A percentile compares a stretch with the other conserved stretches of the same genome.
These are phyloP conservation scores for Drosophila atripex DNA, from an alignment of 2,888 invertebrate genomes.

Conservation along the genomic window DNA sequence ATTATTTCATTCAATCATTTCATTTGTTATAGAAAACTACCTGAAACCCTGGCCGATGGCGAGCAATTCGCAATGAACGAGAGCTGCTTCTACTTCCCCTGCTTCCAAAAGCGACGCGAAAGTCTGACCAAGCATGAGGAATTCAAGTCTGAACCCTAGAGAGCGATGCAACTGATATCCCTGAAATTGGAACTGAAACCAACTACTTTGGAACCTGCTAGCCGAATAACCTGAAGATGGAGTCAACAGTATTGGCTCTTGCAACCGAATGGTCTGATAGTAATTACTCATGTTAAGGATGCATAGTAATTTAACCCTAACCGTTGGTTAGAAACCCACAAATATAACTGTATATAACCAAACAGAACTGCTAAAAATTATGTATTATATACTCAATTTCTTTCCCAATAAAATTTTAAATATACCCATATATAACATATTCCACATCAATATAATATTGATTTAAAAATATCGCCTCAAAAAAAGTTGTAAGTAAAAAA, in stretches of 20 bases:
- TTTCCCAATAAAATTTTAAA: conserved; percentile 18
- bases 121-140: conserved; percentile 39
- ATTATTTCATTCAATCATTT: too few species aligned
- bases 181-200: conserved; percentile 10
- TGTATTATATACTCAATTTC: conserved; percentile 19
- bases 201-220: conserved; percentile 41
- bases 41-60: conserved; percentile 86
- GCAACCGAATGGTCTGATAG: conserved; percentile 75
- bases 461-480: too few species aligned
- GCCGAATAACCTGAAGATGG: conserved; percentile 67
- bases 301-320: conserved; percentile 61
- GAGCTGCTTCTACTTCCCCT: conserved; percentile 85
- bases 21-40: conserved; percentile 83
- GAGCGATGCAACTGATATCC: conserved; percentile 12
- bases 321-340: conserved; percentile 36
- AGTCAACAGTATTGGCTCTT: conserved; percentile 49
- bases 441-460: background rate
- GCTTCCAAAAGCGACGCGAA: conserved; percentile 61
- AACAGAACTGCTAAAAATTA: conserved; percentile 43
- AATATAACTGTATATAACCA: conserved; percentile 13
- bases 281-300: conserved; percentile 66
- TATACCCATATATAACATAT: background rate
- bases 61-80: conserved; percentile 86
- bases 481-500: too few species aligned
- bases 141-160: conserved; percentile 60